Conservation (phyloP, 2,888 invertebrate genomes). For the Ametastegia equiseti region DNA sequence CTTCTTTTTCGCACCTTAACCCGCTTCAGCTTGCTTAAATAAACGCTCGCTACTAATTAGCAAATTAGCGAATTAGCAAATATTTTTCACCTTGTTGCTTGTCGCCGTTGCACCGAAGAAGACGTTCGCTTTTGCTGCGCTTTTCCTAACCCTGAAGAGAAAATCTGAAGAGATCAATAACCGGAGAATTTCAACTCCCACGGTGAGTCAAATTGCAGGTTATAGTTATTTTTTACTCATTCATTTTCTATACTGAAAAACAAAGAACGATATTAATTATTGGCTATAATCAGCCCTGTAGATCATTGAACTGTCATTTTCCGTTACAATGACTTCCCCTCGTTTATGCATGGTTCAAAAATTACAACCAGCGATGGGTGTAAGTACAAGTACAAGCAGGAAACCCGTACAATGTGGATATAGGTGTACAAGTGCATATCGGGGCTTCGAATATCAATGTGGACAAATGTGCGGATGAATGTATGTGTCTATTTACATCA, state of each 20-base stretch:
- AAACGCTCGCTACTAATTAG: not conserved
- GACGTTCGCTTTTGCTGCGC: too few species aligned
- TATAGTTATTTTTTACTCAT: not conserved
- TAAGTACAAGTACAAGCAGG: constrained; percentile 9
- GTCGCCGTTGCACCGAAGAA: too few species aligned
- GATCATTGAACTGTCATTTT: not conserved
- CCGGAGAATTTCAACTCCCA: not conserved
- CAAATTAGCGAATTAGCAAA: too few species aligned
- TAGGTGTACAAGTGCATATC: constrained; percentile 2
- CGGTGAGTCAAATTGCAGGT: not conserved
- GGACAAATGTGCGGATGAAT: constrained; percentile 7
- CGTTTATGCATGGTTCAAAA: not conserved
- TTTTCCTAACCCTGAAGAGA: too few species aligned
- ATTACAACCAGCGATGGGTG: not conserved
- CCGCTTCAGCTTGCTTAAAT: not conserved
- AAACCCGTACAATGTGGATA: constrained; percentile 38
- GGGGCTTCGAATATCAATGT: constrained; percentile 48
- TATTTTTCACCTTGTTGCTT: too few species aligned
- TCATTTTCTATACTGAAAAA: not conserved
- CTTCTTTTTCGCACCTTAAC: too few species aligned
- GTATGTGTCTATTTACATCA: not conserved
- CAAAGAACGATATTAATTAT: not conserved
- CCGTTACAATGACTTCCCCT: not conserved
- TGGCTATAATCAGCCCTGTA: not conserved
- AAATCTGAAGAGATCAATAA: not conserved